Evolutionary conservation across 2,888 invertebrate genomes (phyloP).

Genomic region (Ctenicera cuprea): DNA sequence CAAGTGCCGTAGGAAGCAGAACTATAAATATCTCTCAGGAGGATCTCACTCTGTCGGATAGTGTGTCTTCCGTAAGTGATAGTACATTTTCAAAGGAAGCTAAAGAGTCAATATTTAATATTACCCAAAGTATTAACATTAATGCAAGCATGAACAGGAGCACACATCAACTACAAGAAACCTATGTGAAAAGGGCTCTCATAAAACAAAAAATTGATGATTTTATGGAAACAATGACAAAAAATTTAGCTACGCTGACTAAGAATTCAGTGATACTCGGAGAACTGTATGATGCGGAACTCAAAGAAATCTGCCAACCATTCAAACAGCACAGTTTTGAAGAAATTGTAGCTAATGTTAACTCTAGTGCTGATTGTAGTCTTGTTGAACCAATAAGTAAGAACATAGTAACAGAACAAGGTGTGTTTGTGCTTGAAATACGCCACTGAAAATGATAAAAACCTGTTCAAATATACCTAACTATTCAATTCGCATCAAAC

Average conservation of each 20-base stretch:
- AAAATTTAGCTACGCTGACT: neutral
- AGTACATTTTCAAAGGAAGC: neutral
- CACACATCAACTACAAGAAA: neutral
- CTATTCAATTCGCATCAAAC: too few relatives aligned
- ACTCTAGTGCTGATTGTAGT: neutral
- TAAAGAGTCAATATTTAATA: neutral
- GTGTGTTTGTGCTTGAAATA: too few relatives aligned
- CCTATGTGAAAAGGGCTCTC: too few relatives aligned
- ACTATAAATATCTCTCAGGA: constrained; percentile 38
- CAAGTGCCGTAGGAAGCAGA: neutral
- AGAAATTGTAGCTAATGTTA: neutral
- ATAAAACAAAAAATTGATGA: neutral
- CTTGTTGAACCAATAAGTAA: neutral
- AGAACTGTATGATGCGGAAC: neutral
- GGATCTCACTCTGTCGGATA: constrained; percentile 22
- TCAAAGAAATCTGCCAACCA: neutral
- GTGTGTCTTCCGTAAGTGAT: neutral
- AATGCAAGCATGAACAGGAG: neutral
- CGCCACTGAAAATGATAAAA: too few relatives aligned
- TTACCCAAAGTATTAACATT: neutral
- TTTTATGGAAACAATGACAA: neutral
- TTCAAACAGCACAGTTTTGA: neutral
- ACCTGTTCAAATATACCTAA: too few relatives aligned
- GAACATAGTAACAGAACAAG: neutral
- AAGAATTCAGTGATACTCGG: neutral